Evolutionary conservation across 2,113 vertebrate species (phyloP).

Genomic region (Corydoras maculifer): DNA sequence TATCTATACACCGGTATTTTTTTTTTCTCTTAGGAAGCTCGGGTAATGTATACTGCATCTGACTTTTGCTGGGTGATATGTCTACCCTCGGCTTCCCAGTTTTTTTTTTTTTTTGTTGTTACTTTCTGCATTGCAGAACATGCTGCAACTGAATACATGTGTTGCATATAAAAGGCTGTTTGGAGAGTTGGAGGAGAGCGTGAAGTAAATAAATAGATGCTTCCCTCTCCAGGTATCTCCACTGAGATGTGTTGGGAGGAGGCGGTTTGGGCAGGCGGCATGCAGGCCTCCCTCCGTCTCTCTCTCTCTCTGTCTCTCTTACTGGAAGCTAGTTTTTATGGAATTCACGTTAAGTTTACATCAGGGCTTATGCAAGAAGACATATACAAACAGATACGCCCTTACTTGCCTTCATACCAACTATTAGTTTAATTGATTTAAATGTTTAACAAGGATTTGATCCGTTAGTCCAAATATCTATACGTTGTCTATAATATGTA

Average conservation of each 20-base stretch:
- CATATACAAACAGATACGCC: too few species aligned
- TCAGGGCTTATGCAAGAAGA: background rate
- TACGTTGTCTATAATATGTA: too few species aligned
- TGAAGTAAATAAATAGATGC: constrained; percentile 18
- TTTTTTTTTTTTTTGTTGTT: constrained; percentile 11
- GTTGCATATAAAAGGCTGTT: constrained; percentile 31
- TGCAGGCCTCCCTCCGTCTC: background rate
- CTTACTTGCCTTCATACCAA: too few species aligned
- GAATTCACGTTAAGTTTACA: background rate
- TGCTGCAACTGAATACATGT: constrained; percentile 19
- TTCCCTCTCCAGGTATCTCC: constrained; percentile 15
- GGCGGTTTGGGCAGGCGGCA: background rate
- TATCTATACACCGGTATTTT: constrained; percentile 13
- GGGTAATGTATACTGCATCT: too few species aligned
- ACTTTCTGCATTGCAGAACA: constrained; percentile 22
- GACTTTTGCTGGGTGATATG: too few species aligned
- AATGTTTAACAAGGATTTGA: too few species aligned
- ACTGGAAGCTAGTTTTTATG: background rate
- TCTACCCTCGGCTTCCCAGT: background rate
- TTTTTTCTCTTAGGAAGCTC: constrained; percentile 24
- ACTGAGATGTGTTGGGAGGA: background rate
- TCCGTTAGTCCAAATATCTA: too few species aligned
- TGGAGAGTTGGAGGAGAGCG: background rate
- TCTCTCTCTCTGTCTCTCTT: background rate
- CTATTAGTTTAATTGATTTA: too few species aligned